Percentiles rank a stretch among this genome's conserved stretches.
phyloP scores from a whole-genome alignment of 1,140 invertebrate genomes.

The Leptinotarsa texana region DNA sequence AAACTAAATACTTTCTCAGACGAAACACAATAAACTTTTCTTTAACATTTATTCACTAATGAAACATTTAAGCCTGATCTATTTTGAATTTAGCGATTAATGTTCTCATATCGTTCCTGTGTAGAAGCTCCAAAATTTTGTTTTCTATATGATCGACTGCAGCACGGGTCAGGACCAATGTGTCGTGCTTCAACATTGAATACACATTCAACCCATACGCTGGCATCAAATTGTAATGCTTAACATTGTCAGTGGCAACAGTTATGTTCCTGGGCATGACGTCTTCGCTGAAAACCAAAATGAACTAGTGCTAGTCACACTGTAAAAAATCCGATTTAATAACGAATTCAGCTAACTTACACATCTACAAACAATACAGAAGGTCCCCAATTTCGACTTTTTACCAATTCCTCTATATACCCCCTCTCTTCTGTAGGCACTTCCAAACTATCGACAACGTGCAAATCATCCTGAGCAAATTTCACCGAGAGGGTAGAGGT shows the following conservation, averaged over 20 bases:
- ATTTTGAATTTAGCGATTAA: constrained; percentile 34
- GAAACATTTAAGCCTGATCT: constrained; percentile 28
- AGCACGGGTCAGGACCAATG: constrained; percentile 83
- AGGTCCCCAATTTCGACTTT: constrained; percentile 89
- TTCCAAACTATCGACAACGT: constrained; percentile 86
- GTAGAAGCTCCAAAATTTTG: constrained; percentile 77
- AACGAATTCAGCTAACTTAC: constrained; percentile 57
- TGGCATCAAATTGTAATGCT: constrained; percentile 93
- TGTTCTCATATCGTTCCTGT: constrained; percentile 64
- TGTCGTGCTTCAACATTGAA: constrained; percentile 96
- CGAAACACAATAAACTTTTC: too few relatives aligned
- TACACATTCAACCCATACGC: constrained; percentile 86
- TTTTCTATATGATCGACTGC: constrained; percentile 87
- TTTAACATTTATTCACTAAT: background rate
- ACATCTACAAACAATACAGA: constrained; percentile 93
- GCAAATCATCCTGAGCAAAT: constrained; percentile 92
- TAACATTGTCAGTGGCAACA: constrained; percentile 73
- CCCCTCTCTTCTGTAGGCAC: constrained; percentile 81
- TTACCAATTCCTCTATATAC: constrained; percentile 80
- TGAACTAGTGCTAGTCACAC: too few relatives aligned
- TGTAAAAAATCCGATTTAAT: too few relatives aligned
- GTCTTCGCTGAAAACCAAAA: constrained; percentile 70
- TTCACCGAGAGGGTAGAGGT: constrained; percentile 85
- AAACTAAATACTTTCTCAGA: too few relatives aligned
- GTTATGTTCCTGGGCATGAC: constrained; percentile 86